phyloP scores from a whole-genome alignment of 1,140 invertebrate genomes.

The Mizuhopecten yessoensis region DNA sequence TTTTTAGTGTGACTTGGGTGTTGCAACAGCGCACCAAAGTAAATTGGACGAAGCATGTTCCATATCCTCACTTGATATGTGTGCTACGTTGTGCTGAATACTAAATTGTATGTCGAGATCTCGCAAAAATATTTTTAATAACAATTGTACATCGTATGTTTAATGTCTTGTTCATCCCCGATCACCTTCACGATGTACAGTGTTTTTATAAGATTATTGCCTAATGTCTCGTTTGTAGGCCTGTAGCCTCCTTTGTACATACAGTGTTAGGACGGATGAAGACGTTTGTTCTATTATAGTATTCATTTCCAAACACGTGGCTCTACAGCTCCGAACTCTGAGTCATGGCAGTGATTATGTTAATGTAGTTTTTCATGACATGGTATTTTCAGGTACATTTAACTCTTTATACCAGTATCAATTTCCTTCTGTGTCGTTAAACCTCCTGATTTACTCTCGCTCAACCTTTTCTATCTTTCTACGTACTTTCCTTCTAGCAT shows the following conservation, averaged over 20 bases:
- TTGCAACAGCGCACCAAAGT: background rate
- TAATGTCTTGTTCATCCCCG: background rate
- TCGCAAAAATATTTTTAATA: conserved; percentile 17
- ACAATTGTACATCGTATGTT: background rate
- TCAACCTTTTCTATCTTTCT: background rate
- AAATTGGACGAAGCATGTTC: background rate
- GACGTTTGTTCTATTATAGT: conserved; percentile 2
- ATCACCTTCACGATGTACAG: background rate
- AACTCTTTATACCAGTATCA: conserved; percentile 39
- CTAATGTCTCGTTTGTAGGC: too few species aligned
- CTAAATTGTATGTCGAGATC: background rate
- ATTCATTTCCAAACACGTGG: conserved; percentile 33
- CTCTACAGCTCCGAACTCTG: background rate
- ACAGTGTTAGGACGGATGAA: background rate
- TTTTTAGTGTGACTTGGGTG: conserved; percentile 13
- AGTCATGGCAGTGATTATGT: conserved; percentile 10
- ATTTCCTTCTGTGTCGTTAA: background rate
- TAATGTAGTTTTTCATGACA: conserved; percentile 19
- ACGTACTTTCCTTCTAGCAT: background rate
- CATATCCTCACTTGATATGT: background rate
- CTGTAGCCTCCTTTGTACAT: too few species aligned
- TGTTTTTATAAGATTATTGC: too few species aligned
- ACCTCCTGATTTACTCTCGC: background rate
- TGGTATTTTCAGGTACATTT: conserved; percentile 34
- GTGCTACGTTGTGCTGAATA: background rate